Evolutionary conservation across 2,797 vertebrate genomes (phyloP), one percentile per base, ranked within the genome.

Genomic region (Neosilurus hyrtlii): DNA sequence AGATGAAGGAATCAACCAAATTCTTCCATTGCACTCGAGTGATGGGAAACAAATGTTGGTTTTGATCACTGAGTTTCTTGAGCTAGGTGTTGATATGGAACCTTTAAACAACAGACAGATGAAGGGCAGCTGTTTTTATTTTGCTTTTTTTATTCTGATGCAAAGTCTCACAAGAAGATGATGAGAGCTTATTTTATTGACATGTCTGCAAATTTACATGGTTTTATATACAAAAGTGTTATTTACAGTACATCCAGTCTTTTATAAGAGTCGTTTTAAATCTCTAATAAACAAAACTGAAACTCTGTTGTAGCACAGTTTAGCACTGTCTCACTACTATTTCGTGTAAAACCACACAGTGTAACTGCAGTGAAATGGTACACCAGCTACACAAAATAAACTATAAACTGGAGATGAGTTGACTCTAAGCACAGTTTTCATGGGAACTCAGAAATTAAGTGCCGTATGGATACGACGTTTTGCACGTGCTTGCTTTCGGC

Each of bases 381-480:
- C 73, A 79, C 49, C 67, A 65, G 59, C 37, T 62, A 78, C 43
- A 54, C 1, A 2, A 73, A 65, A 65, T 22, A 15, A 65, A 9
- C 10, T 1, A 14, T 9, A 59, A 70, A 70, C 2, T 37, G n/a
- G 20, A 16, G 22, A 56, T 74, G 26, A 52, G 52, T 26, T 24
- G 2, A 75, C 43, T 22, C 62, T 24, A 35, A 68, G 26, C n/a
- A 77, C 4, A 6, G 9, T 20, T 67, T 49, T 79, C 1, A 14
- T 6, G 49, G 30, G 59, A 75, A 51, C 35, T 93, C 88, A 94
- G 86, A 94, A 94, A 90, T 94, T 93, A 54, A 94, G 88, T 0
- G 91, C 87, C 0, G 88, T 91, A 86, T 94, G 93, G 84, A 83
- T 22, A n/a, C 84, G 91, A 56, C 14, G 71, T 84, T 59, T 90